Percentiles rank a stretch among this genome's conserved stretches.
Conservation (phyloP, 2,113 vertebrate species). For the Chunga burmeisteri region DNA sequence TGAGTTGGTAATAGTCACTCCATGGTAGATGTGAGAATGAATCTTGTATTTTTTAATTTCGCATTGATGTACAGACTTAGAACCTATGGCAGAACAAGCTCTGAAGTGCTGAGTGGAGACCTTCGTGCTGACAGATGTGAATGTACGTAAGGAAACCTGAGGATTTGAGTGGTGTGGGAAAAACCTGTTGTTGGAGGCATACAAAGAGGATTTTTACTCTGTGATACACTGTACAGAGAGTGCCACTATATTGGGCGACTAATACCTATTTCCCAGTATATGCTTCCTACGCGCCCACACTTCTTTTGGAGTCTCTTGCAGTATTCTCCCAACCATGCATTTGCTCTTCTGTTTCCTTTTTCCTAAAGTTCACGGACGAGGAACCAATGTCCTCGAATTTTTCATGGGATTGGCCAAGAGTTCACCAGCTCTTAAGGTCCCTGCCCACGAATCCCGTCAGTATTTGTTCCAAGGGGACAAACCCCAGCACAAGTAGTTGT, state of each 20-base stretch:
- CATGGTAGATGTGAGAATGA: neutral
- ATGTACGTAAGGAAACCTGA: neutral
- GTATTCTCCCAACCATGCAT: rapidly evolving
- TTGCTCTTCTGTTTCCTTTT: neutral
- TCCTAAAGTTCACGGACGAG: neutral
- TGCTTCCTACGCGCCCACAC: neutral
- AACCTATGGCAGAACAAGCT: neutral
- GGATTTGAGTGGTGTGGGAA: neutral
- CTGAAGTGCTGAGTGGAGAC: neutral
- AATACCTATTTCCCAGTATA: neutral
- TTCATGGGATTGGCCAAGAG: neutral
- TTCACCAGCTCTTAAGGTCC: neutral
- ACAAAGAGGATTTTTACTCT: neutral
- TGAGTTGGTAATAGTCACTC: neutral
- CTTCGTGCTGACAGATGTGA: neutral
- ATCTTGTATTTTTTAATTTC: neutral
- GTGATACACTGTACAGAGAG: neutral
- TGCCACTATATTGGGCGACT: neutral
- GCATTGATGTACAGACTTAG: neutral
- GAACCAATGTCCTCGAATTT: neutral
- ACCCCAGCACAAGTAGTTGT: neutral
- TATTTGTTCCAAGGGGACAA: neutral
- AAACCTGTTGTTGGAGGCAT: neutral
- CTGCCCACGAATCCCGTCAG: neutral
- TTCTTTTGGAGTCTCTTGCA: neutral